Percentiles rank a stretch among this genome's conserved stretches.
Evolutionary conservation across 1,140 invertebrate species (phyloP).

Genomic region (Carposina sasakii): DNA sequence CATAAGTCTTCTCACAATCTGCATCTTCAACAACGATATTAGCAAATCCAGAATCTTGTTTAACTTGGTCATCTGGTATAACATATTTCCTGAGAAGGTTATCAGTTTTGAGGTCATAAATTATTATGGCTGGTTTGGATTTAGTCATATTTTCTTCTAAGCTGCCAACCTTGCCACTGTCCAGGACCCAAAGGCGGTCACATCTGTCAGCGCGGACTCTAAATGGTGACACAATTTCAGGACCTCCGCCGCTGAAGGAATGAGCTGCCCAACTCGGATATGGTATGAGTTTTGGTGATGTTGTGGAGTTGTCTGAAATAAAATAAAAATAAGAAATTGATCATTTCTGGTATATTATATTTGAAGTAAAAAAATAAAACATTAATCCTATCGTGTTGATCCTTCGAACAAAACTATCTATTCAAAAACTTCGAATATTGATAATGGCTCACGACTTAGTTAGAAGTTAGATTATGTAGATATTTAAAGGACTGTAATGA

Average conservation of each 20-base stretch:
- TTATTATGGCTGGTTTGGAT: conserved; percentile 75
- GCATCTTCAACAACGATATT: conserved; percentile 83
- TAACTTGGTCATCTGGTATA: conserved; percentile 77
- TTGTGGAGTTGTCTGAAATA: conserved; percentile 75
- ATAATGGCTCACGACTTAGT: too few relatives aligned
- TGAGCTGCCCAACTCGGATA: conserved; percentile 85
- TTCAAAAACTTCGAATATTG: too few relatives aligned
- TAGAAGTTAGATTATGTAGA: too few relatives aligned
- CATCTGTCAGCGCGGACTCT: conserved; percentile 81
- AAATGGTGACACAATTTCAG: conserved; percentile 84
- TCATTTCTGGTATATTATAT: too few relatives aligned
- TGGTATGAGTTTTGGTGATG: conserved; percentile 79
- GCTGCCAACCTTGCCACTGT: conserved; percentile 79
- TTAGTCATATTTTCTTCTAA: conserved; percentile 67
- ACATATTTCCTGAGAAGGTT: conserved; percentile 75
- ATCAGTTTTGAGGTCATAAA: conserved; percentile 84
- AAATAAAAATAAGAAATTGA: conserved; percentile 22
- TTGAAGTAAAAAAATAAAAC: too few relatives aligned
- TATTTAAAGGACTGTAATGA: too few relatives aligned
- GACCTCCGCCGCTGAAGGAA: conserved; percentile 59
- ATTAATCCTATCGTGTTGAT: too few relatives aligned
- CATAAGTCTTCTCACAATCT: conserved; percentile 78
- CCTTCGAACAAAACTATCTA: too few relatives aligned
- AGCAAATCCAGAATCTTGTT: conserved; percentile 81
- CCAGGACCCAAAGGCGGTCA: conserved; percentile 83